These are phyloP conservation scores for Saturnia japonica DNA, from an alignment of 2,888 invertebrate genomes.

Conservation along the genomic window DNA sequence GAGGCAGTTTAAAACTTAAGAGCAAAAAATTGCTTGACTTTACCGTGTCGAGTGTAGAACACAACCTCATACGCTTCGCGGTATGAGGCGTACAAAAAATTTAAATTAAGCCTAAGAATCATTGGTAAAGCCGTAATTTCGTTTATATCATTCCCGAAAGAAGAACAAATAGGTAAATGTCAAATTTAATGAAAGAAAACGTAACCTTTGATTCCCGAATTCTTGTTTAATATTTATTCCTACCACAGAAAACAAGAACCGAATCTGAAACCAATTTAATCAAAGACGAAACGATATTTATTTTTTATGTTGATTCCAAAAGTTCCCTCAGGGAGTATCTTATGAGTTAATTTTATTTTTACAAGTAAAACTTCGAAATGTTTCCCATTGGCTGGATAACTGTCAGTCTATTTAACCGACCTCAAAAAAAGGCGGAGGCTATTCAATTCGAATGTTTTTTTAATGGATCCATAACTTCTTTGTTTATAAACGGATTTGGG, in stretches of 20 bases:
- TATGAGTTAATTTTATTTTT: neutral
- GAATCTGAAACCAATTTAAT: conserved; percentile 7
- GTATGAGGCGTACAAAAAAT: too few relatives aligned
- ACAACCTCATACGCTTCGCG: too few relatives aligned
- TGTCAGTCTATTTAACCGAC: too few relatives aligned
- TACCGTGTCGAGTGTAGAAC: too few relatives aligned
- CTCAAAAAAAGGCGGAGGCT: too few relatives aligned
- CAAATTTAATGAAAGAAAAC: neutral
- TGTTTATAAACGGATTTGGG: too few relatives aligned
- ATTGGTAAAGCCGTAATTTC: neutral
- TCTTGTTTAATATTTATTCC: conserved; percentile 1
- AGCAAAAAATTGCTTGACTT: too few relatives aligned
- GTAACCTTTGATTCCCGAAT: neutral
- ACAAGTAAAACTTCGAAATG: too few relatives aligned
- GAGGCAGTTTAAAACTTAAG: too few relatives aligned
- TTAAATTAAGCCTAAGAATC: neutral
- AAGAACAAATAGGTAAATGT: neutral
- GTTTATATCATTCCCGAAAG: neutral
- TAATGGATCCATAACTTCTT: too few relatives aligned
- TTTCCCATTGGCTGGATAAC: too few relatives aligned
- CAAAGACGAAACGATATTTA: conserved; percentile 4
- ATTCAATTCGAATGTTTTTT: too few relatives aligned
- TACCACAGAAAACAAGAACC: neutral
- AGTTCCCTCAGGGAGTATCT: neutral
- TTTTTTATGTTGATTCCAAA: neutral